A percentile compares a stretch with the other conserved stretches of the same genome.
Evolutionary conservation across 2,888 invertebrate genomes (phyloP).

Genomic region (Leucozona laternaria): DNA sequence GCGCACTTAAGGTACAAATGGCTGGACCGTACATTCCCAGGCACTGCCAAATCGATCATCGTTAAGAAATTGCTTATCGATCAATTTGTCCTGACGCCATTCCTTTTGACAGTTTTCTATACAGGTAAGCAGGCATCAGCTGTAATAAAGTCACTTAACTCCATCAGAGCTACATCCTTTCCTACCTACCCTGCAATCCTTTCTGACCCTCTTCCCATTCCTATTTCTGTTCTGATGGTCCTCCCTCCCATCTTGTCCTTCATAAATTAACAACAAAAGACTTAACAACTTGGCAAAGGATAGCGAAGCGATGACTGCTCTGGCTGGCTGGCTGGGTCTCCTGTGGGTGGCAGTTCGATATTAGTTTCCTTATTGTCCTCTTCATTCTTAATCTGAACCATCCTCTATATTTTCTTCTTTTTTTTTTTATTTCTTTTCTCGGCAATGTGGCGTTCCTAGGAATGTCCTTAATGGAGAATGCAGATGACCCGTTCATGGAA

Average conservation of each 20-base stretch:
- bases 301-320: constrained; percentile 29
- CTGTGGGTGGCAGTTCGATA: constrained; percentile 66
- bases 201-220: not conserved
- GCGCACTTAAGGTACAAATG: constrained; percentile 89
- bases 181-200: constrained; percentile 8
- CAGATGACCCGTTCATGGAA: constrained; percentile 89
- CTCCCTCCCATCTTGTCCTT: not conserved
- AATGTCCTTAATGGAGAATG: constrained; percentile 90
- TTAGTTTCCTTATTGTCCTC: constrained; percentile 47
- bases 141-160: constrained; percentile 47
- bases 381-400: constrained; percentile 50
- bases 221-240: no score
- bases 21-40: constrained; percentile 89
- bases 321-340: not conserved
- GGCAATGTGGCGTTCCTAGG: constrained; percentile 84
- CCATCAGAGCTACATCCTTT: constrained; percentile 18
- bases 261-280: constrained; percentile 50
- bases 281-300: constrained; percentile 57
- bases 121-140: constrained; percentile 84
- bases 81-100: constrained; percentile 91
- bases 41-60: constrained; percentile 87
- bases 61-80: constrained; percentile 89
- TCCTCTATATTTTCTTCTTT: constrained; percentile 11
- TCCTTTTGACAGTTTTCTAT: constrained; percentile 89
- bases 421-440: constrained; percentile 16